Percentiles rank a stretch among this genome's conserved stretches.
phyloP scores from a whole-genome alignment of 2,888 invertebrate species.

The Drosophila monieri region DNA sequence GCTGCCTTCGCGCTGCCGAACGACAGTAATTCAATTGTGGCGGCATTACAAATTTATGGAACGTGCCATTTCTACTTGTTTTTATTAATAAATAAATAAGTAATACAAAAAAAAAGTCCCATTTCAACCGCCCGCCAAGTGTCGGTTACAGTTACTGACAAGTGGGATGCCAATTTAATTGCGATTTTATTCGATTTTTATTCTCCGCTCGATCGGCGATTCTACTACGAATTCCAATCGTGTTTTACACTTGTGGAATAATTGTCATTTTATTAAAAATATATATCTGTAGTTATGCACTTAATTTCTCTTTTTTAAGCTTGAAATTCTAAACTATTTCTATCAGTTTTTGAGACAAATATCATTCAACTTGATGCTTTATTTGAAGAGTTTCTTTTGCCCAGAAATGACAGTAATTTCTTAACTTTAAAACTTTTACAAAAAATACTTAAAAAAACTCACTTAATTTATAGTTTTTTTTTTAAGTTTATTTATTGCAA shows the following conservation, averaged over 20 bases:
- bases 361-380: too few relatives aligned
- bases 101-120: neutral
- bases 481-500: neutral
- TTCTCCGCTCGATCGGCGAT: conserved; percentile 1
- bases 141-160: conserved; percentile 6
- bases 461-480: neutral
- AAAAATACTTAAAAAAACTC: too few relatives aligned
- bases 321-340: neutral
- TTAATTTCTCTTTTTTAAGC: neutral
- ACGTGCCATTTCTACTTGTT: conserved; percentile 47
- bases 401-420: too few relatives aligned
- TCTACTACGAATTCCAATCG: neutral
- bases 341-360: too few relatives aligned
- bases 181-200: conserved; percentile 22
- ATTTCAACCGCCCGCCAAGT: neutral
- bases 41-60: conserved; percentile 12
- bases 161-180: conserved; percentile 13
- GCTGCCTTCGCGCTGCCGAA: conserved; percentile 31
- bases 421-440: too few relatives aligned
- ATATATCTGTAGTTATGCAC: neutral
- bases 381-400: too few relatives aligned
- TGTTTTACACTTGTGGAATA: neutral
- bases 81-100: neutral
- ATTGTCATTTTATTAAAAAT: neutral
- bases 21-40: conserved; percentile 44